Evolutionary conservation across 2,888 invertebrate genomes (phyloP).

Genomic region (Metopia argyrocephala): DNA sequence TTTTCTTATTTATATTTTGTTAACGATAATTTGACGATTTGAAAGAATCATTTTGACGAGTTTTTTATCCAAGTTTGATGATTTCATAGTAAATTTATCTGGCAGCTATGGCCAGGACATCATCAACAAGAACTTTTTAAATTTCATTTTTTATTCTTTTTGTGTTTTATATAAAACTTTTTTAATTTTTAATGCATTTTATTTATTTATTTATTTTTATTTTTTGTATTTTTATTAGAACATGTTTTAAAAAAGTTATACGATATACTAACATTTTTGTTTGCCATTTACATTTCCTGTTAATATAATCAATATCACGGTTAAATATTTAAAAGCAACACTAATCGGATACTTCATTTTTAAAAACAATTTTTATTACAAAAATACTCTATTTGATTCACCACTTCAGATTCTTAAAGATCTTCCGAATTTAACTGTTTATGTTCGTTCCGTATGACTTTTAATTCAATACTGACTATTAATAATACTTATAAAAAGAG

Average conservation of each 20-base stretch:
- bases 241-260: background rate
- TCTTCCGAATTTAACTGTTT: constrained; percentile 1
- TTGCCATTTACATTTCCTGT: constrained; percentile 4
- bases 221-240: background rate
- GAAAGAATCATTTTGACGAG: no score
- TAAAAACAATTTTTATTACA: background rate
- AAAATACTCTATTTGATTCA: background rate
- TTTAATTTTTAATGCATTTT: no score
- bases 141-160: background rate
- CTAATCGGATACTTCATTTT: constrained; percentile 18
- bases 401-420: background rate
- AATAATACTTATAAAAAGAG: no score
- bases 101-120: no score
- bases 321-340: constrained; percentile 5
- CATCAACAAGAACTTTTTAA: background rate
- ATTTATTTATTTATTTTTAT: background rate
- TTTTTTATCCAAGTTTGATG: no score
- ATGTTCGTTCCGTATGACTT: constrained; percentile 12
- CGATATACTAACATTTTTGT: constrained; percentile 36
- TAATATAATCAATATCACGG: constrained; percentile 11
- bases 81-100: no score
- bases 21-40: no score
- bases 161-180: no score
- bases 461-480: constrained; percentile 32
- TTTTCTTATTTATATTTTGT: no score